Percentiles rank a stretch among this genome's conserved stretches.
These are phyloP conservation scores for Vireo altiloquus DNA, from an alignment of 2,113 vertebrate genomes.

Conservation along the genomic window DNA sequence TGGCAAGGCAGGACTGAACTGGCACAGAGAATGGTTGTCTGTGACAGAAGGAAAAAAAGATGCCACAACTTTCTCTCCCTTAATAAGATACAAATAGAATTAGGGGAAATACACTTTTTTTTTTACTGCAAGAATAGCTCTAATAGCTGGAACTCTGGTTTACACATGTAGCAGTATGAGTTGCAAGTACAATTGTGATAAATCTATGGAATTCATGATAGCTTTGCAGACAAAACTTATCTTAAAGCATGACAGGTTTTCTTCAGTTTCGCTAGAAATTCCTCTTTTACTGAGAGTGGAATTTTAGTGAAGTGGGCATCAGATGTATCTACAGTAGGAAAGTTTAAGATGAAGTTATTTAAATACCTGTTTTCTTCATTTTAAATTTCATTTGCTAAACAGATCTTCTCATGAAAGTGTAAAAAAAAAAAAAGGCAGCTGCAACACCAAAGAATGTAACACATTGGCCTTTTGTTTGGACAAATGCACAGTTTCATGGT, in stretches of 20 bases:
- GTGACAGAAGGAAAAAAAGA: background rate
- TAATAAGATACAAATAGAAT: background rate
- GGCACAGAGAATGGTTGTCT: background rate
- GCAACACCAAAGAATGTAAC: background rate
- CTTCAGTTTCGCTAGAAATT: background rate
- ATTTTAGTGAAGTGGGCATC: background rate
- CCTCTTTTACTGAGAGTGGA: background rate
- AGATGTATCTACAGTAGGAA: background rate
- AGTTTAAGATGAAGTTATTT: background rate
- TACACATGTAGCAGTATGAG: background rate
- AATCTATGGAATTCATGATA: background rate
- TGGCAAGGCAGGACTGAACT: background rate
- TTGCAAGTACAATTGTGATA: background rate
- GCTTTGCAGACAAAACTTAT: background rate
- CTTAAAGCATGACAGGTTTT: background rate
- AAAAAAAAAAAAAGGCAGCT: background rate
- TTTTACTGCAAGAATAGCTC: background rate
- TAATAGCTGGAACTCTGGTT: background rate
- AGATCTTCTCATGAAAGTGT: conserved; percentile 7
- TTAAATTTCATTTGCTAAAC: conserved; percentile 36
- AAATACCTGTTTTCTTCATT: background rate
- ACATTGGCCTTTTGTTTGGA: background rate
- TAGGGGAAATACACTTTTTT: background rate
- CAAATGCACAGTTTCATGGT: background rate
- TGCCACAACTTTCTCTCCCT: background rate